Conservation (phyloP, 2,888 invertebrate genomes). For the Melikaiella ostensackeni region DNA sequence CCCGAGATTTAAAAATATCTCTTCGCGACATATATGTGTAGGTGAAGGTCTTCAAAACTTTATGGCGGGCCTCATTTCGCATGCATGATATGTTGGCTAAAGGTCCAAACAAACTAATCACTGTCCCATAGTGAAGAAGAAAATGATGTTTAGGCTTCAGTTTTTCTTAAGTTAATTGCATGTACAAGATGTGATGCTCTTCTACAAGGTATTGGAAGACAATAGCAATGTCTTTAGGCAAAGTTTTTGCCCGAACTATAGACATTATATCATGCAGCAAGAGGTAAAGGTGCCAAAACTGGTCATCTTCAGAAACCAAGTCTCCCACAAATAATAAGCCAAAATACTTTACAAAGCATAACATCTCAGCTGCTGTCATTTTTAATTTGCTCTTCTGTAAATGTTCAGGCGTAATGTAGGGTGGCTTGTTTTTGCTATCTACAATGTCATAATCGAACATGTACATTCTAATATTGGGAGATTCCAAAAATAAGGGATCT, state of each 20-base stretch:
- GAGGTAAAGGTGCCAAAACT: constrained; percentile 40
- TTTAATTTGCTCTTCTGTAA: constrained; percentile 35
- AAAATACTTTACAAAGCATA: constrained; percentile 34
- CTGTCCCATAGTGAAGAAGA: constrained; percentile 38
- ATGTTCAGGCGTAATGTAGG: background rate
- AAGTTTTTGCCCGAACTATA: constrained; percentile 31
- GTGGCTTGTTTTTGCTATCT: constrained; percentile 15
- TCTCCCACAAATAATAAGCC: constrained; percentile 40
- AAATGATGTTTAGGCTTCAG: constrained; percentile 11
- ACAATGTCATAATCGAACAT: constrained; percentile 17
- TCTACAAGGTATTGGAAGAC: too few species aligned
- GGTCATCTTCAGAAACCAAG: constrained; percentile 31
- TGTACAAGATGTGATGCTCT: background rate
- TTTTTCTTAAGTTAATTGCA: constrained; percentile 1
- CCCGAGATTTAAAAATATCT: background rate
- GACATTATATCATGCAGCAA: constrained; percentile 29
- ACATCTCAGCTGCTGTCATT: constrained; percentile 42
- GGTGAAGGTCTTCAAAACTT: constrained; percentile 10
- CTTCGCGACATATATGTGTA: background rate
- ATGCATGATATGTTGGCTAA: constrained; percentile 43
- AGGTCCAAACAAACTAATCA: constrained; percentile 44
- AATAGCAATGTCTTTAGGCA: constrained; percentile 22
- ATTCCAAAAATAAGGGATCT: constrained; percentile 17
- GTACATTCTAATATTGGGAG: constrained; percentile 18
- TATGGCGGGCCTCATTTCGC: constrained; percentile 40